phyloP scores from a whole-genome alignment of 2,113 vertebrate genomes.

The Cairina moschata region DNA sequence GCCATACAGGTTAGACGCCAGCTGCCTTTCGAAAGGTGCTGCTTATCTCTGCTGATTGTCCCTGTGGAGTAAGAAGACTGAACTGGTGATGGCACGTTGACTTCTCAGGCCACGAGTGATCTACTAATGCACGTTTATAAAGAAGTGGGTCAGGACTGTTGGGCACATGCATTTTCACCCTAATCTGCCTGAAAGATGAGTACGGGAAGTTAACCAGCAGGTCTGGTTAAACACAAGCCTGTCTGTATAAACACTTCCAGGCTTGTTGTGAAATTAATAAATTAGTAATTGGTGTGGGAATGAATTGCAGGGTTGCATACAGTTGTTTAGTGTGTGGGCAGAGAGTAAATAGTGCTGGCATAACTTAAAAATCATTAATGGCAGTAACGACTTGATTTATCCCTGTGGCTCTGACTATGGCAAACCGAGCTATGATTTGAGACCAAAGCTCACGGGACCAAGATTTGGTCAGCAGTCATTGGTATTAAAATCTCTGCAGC shows the following conservation, averaged over 20 bases:
- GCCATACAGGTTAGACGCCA: neutral
- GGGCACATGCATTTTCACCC: neutral
- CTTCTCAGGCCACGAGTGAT: neutral
- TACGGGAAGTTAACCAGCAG: neutral
- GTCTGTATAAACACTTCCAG: neutral
- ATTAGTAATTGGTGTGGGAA: constrained; percentile 20
- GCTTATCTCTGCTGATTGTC: fast-evolving
- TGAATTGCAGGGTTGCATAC: neutral
- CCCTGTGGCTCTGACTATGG: neutral
- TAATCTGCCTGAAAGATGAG: neutral
- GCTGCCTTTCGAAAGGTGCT: neutral
- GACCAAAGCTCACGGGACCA: neutral
- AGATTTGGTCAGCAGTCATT: neutral
- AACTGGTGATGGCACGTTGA: fast-evolving
- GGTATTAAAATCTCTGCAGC: neutral
- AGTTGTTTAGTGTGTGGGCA: neutral
- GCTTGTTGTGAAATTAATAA: constrained; percentile 10
- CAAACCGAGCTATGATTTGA: neutral
- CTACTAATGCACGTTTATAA: fast-evolving
- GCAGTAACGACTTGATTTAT: neutral
- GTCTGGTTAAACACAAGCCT: neutral
- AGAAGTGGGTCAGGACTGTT: fast-evolving
- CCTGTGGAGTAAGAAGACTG: neutral
- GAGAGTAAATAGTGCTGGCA: neutral
- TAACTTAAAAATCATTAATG: neutral